phyloP scores from a whole-genome alignment of 2,113 vertebrate species.

The Engraulis encrasicolus region DNA sequence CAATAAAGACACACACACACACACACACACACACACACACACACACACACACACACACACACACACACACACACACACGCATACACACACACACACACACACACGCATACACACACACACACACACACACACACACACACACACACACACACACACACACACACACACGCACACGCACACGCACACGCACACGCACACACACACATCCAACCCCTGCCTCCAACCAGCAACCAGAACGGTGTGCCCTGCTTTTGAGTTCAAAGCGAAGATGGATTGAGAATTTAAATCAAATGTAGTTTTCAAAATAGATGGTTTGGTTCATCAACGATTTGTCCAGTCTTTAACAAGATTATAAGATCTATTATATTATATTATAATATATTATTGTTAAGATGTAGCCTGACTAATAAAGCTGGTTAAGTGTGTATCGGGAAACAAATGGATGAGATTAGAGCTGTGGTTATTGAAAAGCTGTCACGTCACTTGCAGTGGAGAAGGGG shows the following conservation, averaged over 20 bases:
- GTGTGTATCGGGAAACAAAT: constrained; percentile 77
- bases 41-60: no score
- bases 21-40: no score
- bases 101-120: no score
- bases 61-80: no score
- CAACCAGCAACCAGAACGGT: no score
- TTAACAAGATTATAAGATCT: no score
- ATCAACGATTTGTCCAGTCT: not conserved
- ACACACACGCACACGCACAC: constrained; percentile 10
- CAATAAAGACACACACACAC: no score
- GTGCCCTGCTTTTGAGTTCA: not conserved
- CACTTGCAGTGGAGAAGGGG: constrained; percentile 75
- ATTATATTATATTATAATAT: no score
- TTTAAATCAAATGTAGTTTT: not conserved
- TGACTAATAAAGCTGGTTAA: constrained; percentile 81
- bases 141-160: constrained; percentile 42
- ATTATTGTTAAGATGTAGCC: no score
- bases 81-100: no score
- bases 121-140: no score
- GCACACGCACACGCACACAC: constrained; percentile 11
- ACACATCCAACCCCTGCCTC: not conserved
- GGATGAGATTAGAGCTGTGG: constrained; percentile 78
- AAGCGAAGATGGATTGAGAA: constrained; percentile 9
- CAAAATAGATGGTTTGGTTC: not conserved
- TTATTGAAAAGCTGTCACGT: constrained; percentile 81